Conservation (phyloP, 1,140 invertebrate genomes). For the Lepidostoma basale region DNA sequence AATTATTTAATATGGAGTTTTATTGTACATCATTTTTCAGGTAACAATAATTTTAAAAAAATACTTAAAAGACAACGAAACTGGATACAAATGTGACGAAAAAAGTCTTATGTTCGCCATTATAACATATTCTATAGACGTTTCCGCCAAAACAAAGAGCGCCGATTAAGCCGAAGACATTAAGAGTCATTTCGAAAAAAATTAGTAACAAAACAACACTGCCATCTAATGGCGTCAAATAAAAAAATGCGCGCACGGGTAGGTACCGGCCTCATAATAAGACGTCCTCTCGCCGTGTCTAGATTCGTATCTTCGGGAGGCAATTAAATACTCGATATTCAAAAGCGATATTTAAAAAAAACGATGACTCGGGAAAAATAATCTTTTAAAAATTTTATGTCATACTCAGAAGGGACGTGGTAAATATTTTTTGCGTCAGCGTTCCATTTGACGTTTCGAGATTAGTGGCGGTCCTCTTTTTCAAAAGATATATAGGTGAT, state of each 20-base stretch:
- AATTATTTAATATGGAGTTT: too few relatives aligned
- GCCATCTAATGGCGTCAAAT: constrained; percentile 22
- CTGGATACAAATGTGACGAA: too few relatives aligned
- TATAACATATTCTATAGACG: constrained; percentile 1
- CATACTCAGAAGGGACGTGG: constrained; percentile 36
- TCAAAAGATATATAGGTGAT: background rate
- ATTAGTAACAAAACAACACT: background rate
- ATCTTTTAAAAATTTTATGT: constrained; percentile 36
- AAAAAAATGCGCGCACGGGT: too few relatives aligned
- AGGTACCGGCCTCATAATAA: constrained; percentile 25
- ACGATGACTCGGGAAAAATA: constrained; percentile 37
- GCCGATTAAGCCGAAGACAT: background rate
- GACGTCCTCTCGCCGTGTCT: constrained; percentile 31
- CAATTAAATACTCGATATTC: constrained; percentile 42
- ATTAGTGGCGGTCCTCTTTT: constrained; percentile 28
- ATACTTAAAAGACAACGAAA: too few relatives aligned
- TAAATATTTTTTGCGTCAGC: constrained; percentile 9
- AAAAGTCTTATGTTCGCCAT: too few relatives aligned
- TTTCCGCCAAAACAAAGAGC: constrained; percentile 19
- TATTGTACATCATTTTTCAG: too few relatives aligned
- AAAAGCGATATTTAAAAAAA: constrained; percentile 35
- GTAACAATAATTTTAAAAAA: too few relatives aligned
- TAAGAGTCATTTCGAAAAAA: constrained; percentile 32
- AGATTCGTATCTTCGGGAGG: constrained; percentile 40
- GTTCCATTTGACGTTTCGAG: constrained; percentile 40